Evolutionary conservation across 1,140 invertebrate genomes (phyloP).

Genomic region (Halesus radiatus): DNA sequence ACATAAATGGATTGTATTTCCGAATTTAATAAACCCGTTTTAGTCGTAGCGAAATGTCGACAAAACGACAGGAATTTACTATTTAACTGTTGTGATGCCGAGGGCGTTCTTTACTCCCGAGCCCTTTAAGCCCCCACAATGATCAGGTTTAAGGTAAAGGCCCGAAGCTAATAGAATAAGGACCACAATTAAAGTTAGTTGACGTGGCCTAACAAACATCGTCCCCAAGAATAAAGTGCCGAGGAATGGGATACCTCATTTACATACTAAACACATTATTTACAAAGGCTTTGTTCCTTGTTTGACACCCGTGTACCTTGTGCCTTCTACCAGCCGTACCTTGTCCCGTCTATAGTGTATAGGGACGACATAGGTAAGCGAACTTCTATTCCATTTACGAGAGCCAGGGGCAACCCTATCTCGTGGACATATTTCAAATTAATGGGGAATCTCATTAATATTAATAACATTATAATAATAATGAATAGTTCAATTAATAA

Average conservation of each 20-base stretch:
- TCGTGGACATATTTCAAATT: neutral
- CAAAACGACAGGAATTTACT: no score
- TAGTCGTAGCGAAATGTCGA: no score
- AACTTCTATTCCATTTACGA: conserved; percentile 30
- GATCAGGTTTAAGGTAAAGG: conserved; percentile 28
- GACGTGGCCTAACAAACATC: conserved; percentile 46
- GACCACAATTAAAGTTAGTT: conserved; percentile 48
- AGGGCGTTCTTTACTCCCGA: neutral
- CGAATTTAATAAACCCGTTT: no score
- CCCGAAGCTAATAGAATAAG: conserved; percentile 44
- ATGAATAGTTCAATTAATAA: no score
- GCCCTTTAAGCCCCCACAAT: neutral
- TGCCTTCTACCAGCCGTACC: no score
- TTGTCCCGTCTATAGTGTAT: no score
- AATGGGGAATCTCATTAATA: conserved; percentile 29
- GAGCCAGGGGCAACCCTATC: neutral
- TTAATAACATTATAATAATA: neutral
- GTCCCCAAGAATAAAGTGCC: conserved; percentile 31
- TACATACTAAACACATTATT: conserved; percentile 49
- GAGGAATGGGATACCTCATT: conserved; percentile 42
- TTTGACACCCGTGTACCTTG: conserved; percentile 35
- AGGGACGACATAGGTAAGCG: neutral
- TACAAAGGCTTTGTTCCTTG: conserved; percentile 40
- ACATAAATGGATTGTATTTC: no score
- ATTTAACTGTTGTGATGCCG: conserved; percentile 6